Base-by-base conservation (phyloP, 2,888 invertebrate genomes). In the Gibbula magus region DNA sequence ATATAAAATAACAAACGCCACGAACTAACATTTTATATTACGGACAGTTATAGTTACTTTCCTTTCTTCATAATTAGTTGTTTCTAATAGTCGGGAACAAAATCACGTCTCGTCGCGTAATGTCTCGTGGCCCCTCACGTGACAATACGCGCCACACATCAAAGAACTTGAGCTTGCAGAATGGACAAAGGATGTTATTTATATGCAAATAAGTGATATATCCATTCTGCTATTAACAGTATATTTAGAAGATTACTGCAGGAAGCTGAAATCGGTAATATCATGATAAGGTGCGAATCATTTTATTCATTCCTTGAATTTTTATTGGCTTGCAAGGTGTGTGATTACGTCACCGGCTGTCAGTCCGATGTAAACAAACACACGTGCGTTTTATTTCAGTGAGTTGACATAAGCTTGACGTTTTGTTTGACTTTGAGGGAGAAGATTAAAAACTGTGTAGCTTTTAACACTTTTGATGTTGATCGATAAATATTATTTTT, bases 71-170 rank as follows among this genome's bases (percentile, higher is more conserved):
- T 45, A 45, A 45, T 45, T 5, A 45, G 45, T 45, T 45, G 45
- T 45, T 45, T 10, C 13, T 45, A 45, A 13, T 13, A 45, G 45
- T 45, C 45, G 1, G 13, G 45, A 45, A 4, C 61, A 61, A 61
- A 5, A 29, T 29, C 61, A 1, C 61, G 61, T 18, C n/a, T 61
- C 13, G 25, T 61, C 61, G 18, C 61, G 61, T 29, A 61, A 61
- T 61, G 29, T 61, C 61, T 61, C 61, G 61, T 25, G 61, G 20
- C 61, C 61, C 25, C 25, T 61, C 61, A 61, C 61, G 61, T 61
- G 61, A 61, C 61, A 61, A 61, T 61, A 61, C 61, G 61, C 61
- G 61, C 61, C 61, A 61, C 22, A 61, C 61, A 61, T 61, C 61
- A 61, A 61, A 61, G 61, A 29, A 18, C 29, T 61, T 61, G 61